Conservation (phyloP, 2,113 vertebrate genomes). For the Calonectris borealis region DNA sequence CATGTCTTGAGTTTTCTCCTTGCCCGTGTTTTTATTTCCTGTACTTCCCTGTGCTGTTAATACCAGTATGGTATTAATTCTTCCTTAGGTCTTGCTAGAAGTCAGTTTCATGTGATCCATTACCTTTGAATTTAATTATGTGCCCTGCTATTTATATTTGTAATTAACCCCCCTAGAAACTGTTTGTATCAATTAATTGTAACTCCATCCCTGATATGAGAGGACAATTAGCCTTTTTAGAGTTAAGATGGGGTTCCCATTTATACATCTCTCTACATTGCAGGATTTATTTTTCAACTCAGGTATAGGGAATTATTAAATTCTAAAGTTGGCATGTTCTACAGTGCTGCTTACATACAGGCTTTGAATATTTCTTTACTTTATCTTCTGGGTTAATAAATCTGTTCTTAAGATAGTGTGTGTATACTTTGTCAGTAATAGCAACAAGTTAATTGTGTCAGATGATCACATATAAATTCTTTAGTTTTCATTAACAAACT, state of each 20-base stretch:
- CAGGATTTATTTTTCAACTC: background rate
- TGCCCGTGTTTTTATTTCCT: background rate
- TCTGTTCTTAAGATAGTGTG: background rate
- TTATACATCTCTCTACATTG: background rate
- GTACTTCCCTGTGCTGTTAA: background rate
- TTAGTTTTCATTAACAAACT: background rate
- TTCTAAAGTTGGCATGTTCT: background rate
- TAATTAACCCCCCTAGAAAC: background rate
- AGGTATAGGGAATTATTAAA: background rate
- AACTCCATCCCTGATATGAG: background rate
- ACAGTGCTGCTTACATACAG: background rate
- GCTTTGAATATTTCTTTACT: background rate
- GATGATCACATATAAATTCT: background rate
- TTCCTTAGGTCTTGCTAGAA: background rate
- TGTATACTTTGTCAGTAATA: background rate
- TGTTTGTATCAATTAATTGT: background rate
- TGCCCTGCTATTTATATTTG: background rate
- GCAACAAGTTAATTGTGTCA: background rate
- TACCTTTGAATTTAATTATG: background rate
- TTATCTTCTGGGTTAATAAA: background rate
- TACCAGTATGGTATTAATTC: background rate
- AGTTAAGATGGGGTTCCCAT: background rate
- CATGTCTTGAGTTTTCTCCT: background rate
- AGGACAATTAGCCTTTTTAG: background rate
- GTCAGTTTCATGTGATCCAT: background rate